phyloP scores from a whole-genome alignment of 1,140 invertebrate species.

The Cherax destructor region DNA sequence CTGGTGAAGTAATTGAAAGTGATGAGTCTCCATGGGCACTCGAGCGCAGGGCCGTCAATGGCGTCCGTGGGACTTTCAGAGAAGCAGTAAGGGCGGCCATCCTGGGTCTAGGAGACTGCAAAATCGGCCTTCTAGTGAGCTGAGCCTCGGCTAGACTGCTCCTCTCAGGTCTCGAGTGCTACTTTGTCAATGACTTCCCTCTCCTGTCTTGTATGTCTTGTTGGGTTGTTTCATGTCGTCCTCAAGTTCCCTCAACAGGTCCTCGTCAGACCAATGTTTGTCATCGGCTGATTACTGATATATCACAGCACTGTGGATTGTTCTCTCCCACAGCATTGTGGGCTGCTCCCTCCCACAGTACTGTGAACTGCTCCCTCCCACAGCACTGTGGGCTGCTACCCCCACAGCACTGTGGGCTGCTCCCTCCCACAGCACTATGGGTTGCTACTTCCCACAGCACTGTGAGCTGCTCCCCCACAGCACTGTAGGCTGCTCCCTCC shows the following conservation, averaged over 20 bases:
- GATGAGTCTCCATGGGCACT: conserved; percentile 58
- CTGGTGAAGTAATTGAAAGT: conserved; percentile 57
- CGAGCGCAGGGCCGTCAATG: conserved; percentile 33
- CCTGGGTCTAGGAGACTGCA: background rate
- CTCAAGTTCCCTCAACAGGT: conserved; percentile 44
- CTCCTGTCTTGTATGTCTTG: conserved; percentile 55
- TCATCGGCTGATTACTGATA: conserved; percentile 58
- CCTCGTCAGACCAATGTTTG: conserved; percentile 47
- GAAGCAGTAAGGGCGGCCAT: conserved; percentile 7
- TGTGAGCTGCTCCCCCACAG: background rate
- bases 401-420: too few species aligned
- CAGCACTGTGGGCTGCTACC: background rate
- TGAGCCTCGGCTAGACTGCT: conserved; percentile 4
- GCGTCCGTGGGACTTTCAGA: background rate
- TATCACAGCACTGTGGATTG: conserved; percentile 10
- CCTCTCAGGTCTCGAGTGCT: conserved; percentile 52
- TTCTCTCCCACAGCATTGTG: background rate
- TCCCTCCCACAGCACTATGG: too few species aligned
- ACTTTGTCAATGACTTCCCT: conserved; percentile 57
- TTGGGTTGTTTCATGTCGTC: conserved; percentile 59
- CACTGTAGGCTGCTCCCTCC: background rate
- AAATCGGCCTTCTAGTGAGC: conserved; percentile 20
- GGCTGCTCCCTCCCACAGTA: background rate
- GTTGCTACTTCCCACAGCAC: too few species aligned
- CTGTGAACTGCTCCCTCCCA: background rate